A percentile compares a stretch with the other conserved stretches of the same genome.
Evolutionary conservation across 2,797 vertebrate genomes (phyloP).

Genomic region (Vultur gryphus): DNA sequence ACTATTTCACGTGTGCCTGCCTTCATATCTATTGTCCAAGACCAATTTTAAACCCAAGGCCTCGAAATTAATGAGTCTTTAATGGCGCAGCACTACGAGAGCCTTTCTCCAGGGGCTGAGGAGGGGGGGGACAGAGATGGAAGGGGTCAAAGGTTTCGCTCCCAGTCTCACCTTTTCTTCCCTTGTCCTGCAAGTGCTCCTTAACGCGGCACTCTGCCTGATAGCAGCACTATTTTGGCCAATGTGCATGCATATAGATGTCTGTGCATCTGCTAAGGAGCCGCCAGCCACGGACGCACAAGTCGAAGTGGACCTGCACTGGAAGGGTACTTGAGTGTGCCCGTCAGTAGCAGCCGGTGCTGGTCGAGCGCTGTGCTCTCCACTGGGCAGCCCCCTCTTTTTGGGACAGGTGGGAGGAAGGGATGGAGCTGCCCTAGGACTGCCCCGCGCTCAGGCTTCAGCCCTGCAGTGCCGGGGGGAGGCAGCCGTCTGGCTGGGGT

Average conservation of each 20-base stretch:
- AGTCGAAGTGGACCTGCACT: not conserved
- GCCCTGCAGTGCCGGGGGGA: fast-evolving
- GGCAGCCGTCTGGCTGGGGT: not conserved
- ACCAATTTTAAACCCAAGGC: not conserved
- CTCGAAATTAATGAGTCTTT: not conserved
- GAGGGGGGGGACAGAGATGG: not conserved
- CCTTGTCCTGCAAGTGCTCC: not conserved
- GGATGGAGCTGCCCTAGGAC: not conserved
- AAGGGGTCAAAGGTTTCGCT: not conserved
- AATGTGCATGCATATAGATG: fast-evolving
- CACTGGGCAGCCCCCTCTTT: not conserved
- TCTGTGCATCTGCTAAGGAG: not conserved
- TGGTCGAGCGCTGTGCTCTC: not conserved
- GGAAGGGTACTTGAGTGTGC: not conserved
- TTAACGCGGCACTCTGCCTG: not conserved
- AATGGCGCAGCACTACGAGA: not conserved
- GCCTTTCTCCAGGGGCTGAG: not conserved
- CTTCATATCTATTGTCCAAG: not conserved
- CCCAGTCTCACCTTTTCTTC: not conserved
- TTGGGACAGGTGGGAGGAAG: not conserved
- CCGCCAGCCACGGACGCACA: fast-evolving
- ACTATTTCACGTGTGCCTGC: not conserved
- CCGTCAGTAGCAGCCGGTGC: fast-evolving
- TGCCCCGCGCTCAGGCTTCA: not conserved
- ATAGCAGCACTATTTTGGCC: fast-evolving